Evolutionary conservation across 2,888 invertebrate species (phyloP).

Genomic region (Rhyacophila evoluta): DNA sequence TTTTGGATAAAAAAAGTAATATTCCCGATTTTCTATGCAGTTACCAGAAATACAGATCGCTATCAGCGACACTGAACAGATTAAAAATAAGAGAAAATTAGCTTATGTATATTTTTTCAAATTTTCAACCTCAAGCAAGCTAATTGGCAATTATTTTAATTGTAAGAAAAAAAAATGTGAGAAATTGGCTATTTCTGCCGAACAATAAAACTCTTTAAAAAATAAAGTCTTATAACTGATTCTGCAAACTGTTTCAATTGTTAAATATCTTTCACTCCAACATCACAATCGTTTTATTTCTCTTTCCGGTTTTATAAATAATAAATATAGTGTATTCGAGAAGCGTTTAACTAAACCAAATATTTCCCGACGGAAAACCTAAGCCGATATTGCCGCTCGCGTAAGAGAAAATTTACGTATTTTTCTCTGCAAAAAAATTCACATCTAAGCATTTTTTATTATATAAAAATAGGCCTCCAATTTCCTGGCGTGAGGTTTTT

Average conservation of each 20-base stretch:
- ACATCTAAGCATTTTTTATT: background rate
- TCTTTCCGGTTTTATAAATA: background rate
- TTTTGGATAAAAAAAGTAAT: too few species aligned
- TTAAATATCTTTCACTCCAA: background rate
- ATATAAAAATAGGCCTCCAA: background rate
- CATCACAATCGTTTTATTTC: background rate
- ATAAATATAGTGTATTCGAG: slow-evolving; percentile 8
- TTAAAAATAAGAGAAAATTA: too few species aligned
- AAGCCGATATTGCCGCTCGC: background rate
- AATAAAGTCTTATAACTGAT: background rate
- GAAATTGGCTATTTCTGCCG: too few species aligned
- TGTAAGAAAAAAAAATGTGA: too few species aligned
- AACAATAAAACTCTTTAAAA: too few species aligned
- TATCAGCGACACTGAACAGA: too few species aligned
- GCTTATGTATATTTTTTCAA: too few species aligned
- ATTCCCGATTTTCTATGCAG: too few species aligned
- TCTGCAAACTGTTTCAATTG: background rate
- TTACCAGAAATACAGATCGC: too few species aligned
- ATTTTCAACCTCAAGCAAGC: too few species aligned
- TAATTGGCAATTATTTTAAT: too few species aligned
- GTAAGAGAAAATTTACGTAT: background rate
- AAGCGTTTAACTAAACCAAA: slow-evolving; percentile 3
- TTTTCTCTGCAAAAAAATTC: background rate
- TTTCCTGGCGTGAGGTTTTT: background rate
- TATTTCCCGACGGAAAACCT: background rate